Percentiles rank a stretch among this genome's conserved stretches.
phyloP scores from a whole-genome alignment of 1,140 invertebrate genomes.

The Nylanderia fulva region DNA sequence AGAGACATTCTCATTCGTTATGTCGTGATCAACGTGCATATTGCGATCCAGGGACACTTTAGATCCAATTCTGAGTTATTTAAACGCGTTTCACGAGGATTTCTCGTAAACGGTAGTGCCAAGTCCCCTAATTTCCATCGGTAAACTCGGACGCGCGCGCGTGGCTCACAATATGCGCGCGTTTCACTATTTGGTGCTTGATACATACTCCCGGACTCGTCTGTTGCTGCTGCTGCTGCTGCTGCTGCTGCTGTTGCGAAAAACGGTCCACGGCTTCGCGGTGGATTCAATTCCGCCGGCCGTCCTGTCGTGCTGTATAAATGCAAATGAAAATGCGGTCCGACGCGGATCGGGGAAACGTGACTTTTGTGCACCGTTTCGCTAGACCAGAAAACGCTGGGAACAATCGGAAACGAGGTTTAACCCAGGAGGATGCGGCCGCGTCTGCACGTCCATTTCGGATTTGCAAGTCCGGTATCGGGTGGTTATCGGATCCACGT shows the following conservation, averaged over 20 bases:
- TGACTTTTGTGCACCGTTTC: constrained; percentile 60
- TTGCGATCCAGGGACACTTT: constrained; percentile 31
- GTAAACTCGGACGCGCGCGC: background rate
- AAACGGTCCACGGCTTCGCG: constrained; percentile 24
- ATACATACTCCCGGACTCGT: constrained; percentile 32
- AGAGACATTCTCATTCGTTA: constrained; percentile 21
- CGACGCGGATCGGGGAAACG: constrained; percentile 50
- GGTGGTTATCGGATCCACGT: constrained; percentile 42
- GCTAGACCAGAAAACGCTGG: constrained; percentile 12
- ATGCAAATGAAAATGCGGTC: constrained; percentile 62
- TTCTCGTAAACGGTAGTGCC: constrained; percentile 55
- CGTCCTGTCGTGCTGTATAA: constrained; percentile 39
- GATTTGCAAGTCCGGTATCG: constrained; percentile 57
- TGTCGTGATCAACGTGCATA: constrained; percentile 51
- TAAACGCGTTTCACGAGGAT: constrained; percentile 23
- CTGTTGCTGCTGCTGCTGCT: background rate
- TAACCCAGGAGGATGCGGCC: background rate
- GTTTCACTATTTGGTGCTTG: constrained; percentile 54
- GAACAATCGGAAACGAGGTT: constrained; percentile 63
- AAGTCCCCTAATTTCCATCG: constrained; percentile 64
- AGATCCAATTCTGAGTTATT: constrained; percentile 29
- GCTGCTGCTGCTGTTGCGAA: background rate
- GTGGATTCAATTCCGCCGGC: constrained; percentile 66
- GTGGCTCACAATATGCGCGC: constrained; percentile 32
- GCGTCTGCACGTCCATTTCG: constrained; percentile 49